Conservation (phyloP, 92 coral and sea anemone genomes). For the Diadumene lineata region DNA sequence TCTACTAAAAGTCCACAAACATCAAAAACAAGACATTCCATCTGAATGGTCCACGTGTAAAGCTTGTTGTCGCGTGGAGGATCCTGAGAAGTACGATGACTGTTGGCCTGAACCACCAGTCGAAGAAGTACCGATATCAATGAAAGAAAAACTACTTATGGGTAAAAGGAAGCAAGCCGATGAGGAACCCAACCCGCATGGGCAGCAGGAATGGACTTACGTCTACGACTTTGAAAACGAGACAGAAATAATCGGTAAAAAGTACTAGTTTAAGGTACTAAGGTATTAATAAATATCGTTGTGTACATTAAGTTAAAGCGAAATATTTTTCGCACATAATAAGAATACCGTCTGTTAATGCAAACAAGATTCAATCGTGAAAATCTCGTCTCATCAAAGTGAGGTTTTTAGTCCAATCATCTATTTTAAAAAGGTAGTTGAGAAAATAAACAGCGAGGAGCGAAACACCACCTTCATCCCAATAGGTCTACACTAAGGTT, state of each 20-base stretch:
- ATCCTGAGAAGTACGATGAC: conserved; percentile 92
- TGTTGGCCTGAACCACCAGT: conserved; percentile 86
- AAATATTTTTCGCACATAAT: no score
- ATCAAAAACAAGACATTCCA: conserved; percentile 65
- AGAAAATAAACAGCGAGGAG: no score
- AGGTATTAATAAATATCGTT: no score
- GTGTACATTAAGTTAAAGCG: no score
- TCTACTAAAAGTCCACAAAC: conserved; percentile 83
- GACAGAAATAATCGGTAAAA: conserved; percentile 59
- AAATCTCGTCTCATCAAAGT: no score
- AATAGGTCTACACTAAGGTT: no score
- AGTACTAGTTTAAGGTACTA: conserved; percentile 39
- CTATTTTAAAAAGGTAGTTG: no score
- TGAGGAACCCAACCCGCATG: conserved; percentile 67
- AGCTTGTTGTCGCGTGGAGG: conserved; percentile 75
- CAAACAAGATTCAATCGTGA: no score
- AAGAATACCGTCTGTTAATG: no score
- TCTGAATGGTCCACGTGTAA: conserved; percentile 87
- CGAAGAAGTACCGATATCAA: conserved; percentile 68
- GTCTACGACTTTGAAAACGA: conserved; percentile 74
- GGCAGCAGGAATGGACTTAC: conserved; percentile 72
- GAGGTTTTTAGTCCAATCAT: no score
- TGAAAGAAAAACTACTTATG: conserved; percentile 63
- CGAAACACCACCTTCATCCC: no score
- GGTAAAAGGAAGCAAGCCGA: conserved; percentile 64